Evolutionary conservation across 2,888 invertebrate genomes (phyloP), one percentile per base, ranked within the genome.

Genomic region (Archaeoteleia sp.): DNA sequence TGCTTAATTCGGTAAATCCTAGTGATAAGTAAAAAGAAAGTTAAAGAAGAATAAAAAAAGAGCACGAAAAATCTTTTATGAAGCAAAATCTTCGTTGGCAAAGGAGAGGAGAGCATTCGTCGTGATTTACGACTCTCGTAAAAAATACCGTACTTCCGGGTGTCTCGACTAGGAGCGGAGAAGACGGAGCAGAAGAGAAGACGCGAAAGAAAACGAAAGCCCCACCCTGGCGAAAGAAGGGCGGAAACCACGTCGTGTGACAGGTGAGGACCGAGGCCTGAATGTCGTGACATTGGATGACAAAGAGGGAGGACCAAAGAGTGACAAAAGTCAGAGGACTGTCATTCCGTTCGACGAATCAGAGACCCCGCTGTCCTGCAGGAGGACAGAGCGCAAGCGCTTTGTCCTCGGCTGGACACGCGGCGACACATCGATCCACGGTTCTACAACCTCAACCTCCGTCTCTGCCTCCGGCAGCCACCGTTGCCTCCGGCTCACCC

Each of bases 351-450:
- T 72, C 73, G 58, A 69, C 82, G 82, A 82, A 82, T 82, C 82
- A 81, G 74, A 67, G 73, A 27, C 54, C 63, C 70, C 67, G 72
- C 58, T 69, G 73, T 73, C 73, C 74, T 72, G 61, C 62, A 58
- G 70, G 72, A 72, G 73, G 73, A 77, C 74, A 80, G 60, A 65
- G 82, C 83, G 82, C 83, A 81, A 78, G 83, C 83, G 83, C 83
- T 71, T 70, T 72, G 61, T 67, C 75, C 76, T 78, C 78, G 70
- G 75, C 81, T 82, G 83, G 83, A 82, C 83, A 78, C 76, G 73
- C 75, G 81, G 78, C 81, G 83, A 82, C 83, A 83, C 82, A 83
- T 83, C 82, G 83, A 83, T 83, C 83, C 82, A 75, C 71, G 76
- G 75, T 75, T 77, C 80, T 77, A 75, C 77, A 78, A 80, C 79